phyloP scores from a whole-genome alignment of 2,797 vertebrate genomes.

The Megalops cyprinoides region DNA sequence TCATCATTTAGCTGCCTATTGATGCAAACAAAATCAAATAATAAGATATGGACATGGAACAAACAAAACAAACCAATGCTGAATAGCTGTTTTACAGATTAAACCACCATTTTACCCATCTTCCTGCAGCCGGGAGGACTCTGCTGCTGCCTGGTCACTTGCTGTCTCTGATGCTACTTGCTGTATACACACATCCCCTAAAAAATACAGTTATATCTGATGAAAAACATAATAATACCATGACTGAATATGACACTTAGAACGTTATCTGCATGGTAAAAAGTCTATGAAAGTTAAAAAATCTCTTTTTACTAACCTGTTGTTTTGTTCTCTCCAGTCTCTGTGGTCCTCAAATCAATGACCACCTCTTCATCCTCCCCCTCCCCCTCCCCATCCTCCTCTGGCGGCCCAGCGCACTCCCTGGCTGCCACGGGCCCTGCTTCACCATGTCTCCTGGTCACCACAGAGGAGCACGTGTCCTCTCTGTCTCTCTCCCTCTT shows the following conservation, averaged over 20 bases:
- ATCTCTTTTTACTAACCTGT: constrained; percentile 19
- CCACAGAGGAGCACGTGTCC: background rate
- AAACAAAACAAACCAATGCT: background rate
- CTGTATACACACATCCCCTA: constrained; percentile 17
- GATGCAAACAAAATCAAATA: background rate
- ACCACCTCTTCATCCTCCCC: background rate
- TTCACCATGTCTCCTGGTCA: constrained; percentile 2
- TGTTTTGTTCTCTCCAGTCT: constrained; percentile 4
- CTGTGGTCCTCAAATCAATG: background rate
- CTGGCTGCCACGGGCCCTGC: background rate
- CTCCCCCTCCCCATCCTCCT: background rate
- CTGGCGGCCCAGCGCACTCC: background rate
- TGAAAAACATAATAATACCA: background rate
- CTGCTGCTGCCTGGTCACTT: constrained; percentile 17
- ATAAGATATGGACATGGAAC: background rate
- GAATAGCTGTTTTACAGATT: background rate
- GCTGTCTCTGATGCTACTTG: constrained; percentile 27
- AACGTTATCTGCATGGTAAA: background rate
- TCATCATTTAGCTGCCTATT: constrained; percentile 6
- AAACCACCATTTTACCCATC: constrained; percentile 34
- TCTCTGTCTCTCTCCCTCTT: background rate
- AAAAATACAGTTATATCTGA: constrained; percentile 3
- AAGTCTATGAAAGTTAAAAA: background rate
- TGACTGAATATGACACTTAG: background rate
- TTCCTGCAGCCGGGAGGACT: background rate